Evolutionary conservation across 2,113 vertebrate species (phyloP), one percentile per base, ranked within the genome.

Genomic region (Protobothrops flavoviridis): DNA sequence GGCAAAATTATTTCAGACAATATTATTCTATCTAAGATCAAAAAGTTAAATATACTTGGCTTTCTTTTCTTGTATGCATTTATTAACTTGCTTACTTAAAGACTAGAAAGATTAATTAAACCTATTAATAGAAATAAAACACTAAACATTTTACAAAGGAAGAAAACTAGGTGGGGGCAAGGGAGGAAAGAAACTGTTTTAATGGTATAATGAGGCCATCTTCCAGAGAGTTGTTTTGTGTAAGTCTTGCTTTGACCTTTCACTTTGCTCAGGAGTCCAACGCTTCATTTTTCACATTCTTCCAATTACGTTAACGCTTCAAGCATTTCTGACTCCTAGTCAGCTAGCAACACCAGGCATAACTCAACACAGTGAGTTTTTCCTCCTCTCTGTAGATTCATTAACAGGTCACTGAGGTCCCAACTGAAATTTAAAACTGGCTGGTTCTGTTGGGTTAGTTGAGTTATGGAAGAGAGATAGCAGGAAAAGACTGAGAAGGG

Each of bases 251-350:
- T 98, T 97, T 99, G 99, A 99, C 99, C 99, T 99, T 99, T 99
- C 95, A 94, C 97, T 99, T 98, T 96, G 97, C 98, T 98, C 98
- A 98, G 98, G 98, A 99, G 98, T 98, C 97, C 98, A 97, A 98
- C 95, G 98, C 99, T 98, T 99, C 98, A 99, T 99, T 99, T 99
- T 99, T 99, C 98, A 99, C 98, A 99, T 99, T 99, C 99, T 99
- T 99, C 98, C 99, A 99, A 99, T 99, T 99, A 99, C 98, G 98
- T 99, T 99, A 99, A 99, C 98, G 99, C 99, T 99, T 98, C 98
- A 99, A 99, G 99, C 98, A 98, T 98, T 99, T 98, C 98, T 98
- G 98, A 98, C 98, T 99, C 98, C 97, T 98, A 98, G 98, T 99
- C 98, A 98, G 98, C 98, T 97, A 97, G 98, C 98, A 98, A 98